These are phyloP conservation scores for Papilio demoleus DNA, from an alignment of 2,888 invertebrate species.

Conservation along the genomic window DNA sequence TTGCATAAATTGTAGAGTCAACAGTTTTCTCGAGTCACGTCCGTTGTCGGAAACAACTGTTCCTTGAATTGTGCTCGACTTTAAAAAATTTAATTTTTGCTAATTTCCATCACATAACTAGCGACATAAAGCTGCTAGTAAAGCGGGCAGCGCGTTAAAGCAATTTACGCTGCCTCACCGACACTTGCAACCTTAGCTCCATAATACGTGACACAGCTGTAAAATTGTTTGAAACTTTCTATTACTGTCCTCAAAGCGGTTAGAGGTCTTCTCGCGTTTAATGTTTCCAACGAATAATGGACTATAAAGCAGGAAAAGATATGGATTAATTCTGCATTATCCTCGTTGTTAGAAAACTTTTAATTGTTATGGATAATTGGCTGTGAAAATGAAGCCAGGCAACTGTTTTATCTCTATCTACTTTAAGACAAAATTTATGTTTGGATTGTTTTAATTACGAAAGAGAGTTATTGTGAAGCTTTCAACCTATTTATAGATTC, in stretches of 20 bases:
- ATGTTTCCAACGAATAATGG: constrained; percentile 36
- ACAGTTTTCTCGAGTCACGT: constrained; percentile 62
- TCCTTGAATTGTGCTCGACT: constrained; percentile 68
- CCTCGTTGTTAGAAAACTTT: constrained; percentile 39
- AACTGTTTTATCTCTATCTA: constrained; percentile 31
- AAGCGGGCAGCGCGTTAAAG: constrained; percentile 43
- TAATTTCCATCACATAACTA: constrained; percentile 51
- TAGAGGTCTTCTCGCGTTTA: constrained; percentile 36
- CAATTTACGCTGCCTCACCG: constrained; percentile 42
- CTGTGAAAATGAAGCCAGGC: constrained; percentile 32
- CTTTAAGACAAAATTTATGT: constrained; percentile 33
- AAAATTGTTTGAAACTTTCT: constrained; percentile 45
- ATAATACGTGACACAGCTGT: constrained; percentile 43
- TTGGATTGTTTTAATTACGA: constrained; percentile 23
- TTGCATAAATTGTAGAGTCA: constrained; percentile 50
- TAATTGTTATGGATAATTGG: constrained; percentile 41
- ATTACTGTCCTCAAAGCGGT: constrained; percentile 41
- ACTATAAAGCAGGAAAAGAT: constrained; percentile 40
- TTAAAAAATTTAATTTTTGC: constrained; percentile 61
- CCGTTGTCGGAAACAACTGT: constrained; percentile 71
- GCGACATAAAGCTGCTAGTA: constrained; percentile 43
- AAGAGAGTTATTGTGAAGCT: neutral
- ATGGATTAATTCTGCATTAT: constrained; percentile 40
- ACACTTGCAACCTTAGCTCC: constrained; percentile 40
- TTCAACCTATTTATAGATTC: neutral